Conservation (phyloP, 2,113 vertebrate species). For the Oriolus oriolus region DNA sequence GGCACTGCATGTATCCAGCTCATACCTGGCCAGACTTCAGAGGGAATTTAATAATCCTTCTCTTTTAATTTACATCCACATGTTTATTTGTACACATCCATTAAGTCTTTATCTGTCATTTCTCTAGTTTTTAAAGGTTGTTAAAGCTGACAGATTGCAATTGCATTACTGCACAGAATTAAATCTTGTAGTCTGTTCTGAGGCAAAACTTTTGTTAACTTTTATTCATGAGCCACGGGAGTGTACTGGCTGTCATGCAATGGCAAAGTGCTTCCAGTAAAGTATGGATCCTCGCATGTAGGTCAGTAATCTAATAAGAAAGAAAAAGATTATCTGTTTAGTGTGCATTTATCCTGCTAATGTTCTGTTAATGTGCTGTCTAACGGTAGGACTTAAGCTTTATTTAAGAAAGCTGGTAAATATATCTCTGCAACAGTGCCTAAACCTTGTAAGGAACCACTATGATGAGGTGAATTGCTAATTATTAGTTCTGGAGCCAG, state of each 20-base stretch:
- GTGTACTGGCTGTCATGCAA: background rate
- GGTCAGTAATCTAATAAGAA: background rate
- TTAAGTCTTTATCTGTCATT: background rate
- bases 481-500: background rate
- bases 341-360: background rate
- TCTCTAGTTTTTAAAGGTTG: background rate
- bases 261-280: background rate
- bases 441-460: background rate
- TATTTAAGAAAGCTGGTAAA: background rate
- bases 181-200: background rate
- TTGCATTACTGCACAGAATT: background rate
- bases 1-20: background rate
- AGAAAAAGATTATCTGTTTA: background rate
- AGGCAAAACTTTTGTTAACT: background rate
- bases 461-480: background rate
- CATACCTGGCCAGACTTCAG: background rate
- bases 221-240: background rate
- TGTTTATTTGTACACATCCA: background rate
- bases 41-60: background rate
- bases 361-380: background rate
- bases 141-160: background rate
- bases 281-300: background rate
- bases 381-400: background rate
- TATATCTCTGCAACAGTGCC: background rate
- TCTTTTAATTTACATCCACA: background rate